Percentiles rank a stretch among this genome's conserved stretches.
phyloP scores from a whole-genome alignment of 2,797 vertebrate species.

The Neomorphus geoffroyi region DNA sequence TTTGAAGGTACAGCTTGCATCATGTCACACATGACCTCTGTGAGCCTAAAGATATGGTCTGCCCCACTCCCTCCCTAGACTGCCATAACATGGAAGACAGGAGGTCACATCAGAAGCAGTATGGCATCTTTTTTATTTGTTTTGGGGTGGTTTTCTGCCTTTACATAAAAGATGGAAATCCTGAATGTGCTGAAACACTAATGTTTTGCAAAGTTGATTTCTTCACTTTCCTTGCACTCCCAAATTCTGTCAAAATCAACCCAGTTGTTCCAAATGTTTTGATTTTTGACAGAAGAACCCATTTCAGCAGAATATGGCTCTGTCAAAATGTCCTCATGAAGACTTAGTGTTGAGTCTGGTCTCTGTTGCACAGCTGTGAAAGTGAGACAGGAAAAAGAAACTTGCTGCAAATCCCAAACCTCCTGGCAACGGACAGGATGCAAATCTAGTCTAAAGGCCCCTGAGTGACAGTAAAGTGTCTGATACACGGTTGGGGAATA shows the following conservation, averaged over 20 bases:
- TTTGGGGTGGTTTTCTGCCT: background rate
- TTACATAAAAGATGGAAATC: background rate
- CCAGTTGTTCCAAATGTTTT: constrained; percentile 39
- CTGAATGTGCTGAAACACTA: background rate
- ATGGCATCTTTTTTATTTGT: background rate
- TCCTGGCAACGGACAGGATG: background rate
- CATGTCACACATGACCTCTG: background rate
- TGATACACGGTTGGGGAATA: background rate
- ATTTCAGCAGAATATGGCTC: background rate
- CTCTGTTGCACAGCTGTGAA: background rate
- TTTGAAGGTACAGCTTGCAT: background rate
- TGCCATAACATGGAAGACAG: background rate
- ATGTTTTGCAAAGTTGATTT: constrained; percentile 22
- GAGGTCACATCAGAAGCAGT: background rate
- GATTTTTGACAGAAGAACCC: constrained; percentile 4
- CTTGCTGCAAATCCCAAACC: background rate
- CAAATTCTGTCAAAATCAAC: constrained; percentile 33
- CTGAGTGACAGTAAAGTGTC: background rate
- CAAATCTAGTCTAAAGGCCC: background rate
- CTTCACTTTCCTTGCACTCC: background rate
- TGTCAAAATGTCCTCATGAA: constrained; percentile 12
- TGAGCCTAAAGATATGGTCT: background rate
- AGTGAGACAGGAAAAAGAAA: background rate
- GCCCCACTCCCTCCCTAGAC: background rate
- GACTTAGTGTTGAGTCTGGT: background rate